phyloP scores from a whole-genome alignment of 37 sponge, comb jelly and placozoan genomes.

The Cliona cf. orientalis region DNA sequence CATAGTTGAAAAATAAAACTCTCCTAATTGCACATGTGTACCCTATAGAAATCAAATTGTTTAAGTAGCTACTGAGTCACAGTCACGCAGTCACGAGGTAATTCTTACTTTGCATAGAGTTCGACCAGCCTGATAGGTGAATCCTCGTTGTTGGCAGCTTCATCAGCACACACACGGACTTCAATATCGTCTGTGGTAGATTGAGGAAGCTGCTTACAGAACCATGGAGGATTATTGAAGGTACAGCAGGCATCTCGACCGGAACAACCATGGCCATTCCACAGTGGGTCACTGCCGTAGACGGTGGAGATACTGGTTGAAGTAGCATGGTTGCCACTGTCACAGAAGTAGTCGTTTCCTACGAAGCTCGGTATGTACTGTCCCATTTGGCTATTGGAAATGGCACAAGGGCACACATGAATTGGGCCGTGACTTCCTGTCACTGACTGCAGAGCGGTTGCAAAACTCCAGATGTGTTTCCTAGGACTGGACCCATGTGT shows the following conservation, averaged over 20 bases:
- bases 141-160: background rate
- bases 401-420: background rate
- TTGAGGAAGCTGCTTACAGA: background rate
- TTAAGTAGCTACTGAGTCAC: no score
- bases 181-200: constrained; percentile 25
- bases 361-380: constrained; percentile 4
- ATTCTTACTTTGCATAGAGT: constrained; percentile 25
- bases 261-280: constrained; percentile 49
- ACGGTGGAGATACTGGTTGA: background rate
- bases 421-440: background rate
- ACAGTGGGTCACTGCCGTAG: constrained; percentile 38
- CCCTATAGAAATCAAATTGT: no score
- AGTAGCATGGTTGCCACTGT: background rate
- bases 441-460: background rate
- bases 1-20: no score
- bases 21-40: no score
- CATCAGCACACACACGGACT: constrained; percentile 36
- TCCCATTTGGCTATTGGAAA: background rate
- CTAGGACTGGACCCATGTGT: constrained; percentile 24
- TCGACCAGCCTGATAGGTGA: constrained; percentile 8
- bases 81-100: no score
- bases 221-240: constrained; percentile 41
- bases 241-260: background rate
- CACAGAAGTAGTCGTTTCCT: constrained; percentile 32
- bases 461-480: constrained; percentile 44